These are phyloP conservation scores for Ophion slaviceki DNA, from an alignment of 2,888 invertebrate species.

Conservation along the genomic window DNA sequence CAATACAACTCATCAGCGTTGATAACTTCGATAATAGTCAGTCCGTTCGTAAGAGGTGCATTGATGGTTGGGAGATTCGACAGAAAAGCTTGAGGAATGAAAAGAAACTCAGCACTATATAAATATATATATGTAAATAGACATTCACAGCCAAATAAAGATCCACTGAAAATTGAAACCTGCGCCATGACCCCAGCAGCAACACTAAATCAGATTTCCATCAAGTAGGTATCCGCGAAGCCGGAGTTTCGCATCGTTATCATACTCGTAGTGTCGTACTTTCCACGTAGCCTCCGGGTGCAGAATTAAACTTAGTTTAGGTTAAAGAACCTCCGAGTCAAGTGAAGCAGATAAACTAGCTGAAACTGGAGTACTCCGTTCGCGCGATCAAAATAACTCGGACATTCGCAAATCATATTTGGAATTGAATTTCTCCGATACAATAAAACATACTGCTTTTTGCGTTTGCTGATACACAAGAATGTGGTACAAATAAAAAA, in stretches of 20 bases:
- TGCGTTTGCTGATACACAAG: too few relatives aligned
- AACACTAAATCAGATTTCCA: slow-evolving; percentile 46
- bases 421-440: too few relatives aligned
- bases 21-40: slow-evolving; percentile 2
- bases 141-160: slow-evolving; percentile 4
- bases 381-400: neutral
- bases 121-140: too few relatives aligned
- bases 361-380: neutral
- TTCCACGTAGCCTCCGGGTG: slow-evolving; percentile 30
- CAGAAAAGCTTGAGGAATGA: slow-evolving; percentile 22
- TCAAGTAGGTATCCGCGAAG: slow-evolving; percentile 27
- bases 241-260: slow-evolving; percentile 37
- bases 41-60: neutral
- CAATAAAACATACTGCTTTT: too few relatives aligned
- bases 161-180: neutral
- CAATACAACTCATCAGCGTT: neutral
- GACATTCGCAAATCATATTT: neutral
- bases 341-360: slow-evolving; percentile 27
- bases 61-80: neutral
- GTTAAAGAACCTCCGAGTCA: slow-evolving; percentile 34
- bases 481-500: too few relatives aligned
- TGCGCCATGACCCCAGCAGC: slow-evolving; percentile 24
- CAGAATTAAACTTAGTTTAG: slow-evolving; percentile 30
- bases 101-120: neutral
- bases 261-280: slow-evolving; percentile 20